These are phyloP conservation scores for Thera obeliscata DNA, from an alignment of 2,888 invertebrate species.

Conservation along the genomic window DNA sequence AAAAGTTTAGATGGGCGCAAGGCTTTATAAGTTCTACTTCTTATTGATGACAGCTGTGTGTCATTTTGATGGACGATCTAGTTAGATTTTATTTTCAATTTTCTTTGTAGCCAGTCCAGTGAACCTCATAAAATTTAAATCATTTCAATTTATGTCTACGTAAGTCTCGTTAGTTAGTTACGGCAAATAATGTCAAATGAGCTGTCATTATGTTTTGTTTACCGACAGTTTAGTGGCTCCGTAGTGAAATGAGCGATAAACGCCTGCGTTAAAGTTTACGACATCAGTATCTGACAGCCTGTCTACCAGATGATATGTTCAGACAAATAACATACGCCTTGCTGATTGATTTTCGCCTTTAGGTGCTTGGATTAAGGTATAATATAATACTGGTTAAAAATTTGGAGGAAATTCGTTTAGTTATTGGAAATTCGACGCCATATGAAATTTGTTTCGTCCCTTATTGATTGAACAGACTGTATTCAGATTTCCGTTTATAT, in stretches of 20 bases:
- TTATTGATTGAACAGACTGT: neutral
- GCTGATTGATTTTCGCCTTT: slow-evolving; percentile 24
- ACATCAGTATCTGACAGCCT: slow-evolving; percentile 63
- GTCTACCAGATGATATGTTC: slow-evolving; percentile 52
- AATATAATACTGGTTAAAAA: neutral
- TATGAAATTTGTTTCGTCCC: neutral
- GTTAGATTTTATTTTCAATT: too few species aligned
- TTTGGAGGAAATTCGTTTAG: slow-evolving; percentile 1
- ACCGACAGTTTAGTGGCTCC: slow-evolving; percentile 47
- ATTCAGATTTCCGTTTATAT: neutral
- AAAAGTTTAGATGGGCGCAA: too few species aligned
- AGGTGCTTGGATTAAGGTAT: slow-evolving; percentile 2
- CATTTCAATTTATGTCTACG: too few species aligned
- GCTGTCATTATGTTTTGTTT: neutral
- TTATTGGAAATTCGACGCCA: neutral
- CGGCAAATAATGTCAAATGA: too few species aligned
- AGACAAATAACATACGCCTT: slow-evolving; percentile 18
- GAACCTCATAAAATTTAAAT: too few species aligned
- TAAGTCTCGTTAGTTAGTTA: too few species aligned
- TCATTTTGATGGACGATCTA: too few species aligned
- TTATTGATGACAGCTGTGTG: too few species aligned
- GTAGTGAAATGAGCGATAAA: slow-evolving; percentile 59
- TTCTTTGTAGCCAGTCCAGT: too few species aligned
- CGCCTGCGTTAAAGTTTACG: slow-evolving; percentile 68
- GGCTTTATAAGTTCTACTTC: too few species aligned